Conservation (phyloP, 2,113 vertebrate genomes). For the Phoxinus phoxinus region DNA sequence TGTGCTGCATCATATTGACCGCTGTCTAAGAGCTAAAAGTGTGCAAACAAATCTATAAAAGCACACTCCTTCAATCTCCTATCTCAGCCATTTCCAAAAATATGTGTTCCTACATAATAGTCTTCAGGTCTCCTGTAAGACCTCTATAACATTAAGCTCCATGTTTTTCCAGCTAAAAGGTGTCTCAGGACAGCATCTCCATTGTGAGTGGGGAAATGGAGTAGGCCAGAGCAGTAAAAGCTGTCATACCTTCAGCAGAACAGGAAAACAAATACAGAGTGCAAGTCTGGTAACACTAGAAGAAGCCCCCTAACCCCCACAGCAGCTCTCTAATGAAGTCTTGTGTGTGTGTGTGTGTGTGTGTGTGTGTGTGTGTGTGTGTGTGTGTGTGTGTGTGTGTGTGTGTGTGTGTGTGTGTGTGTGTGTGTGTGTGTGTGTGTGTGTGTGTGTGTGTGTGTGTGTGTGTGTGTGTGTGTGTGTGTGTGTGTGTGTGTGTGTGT, state of each 20-base stretch:
- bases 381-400: constrained; percentile 31
- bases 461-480: constrained; percentile 17
- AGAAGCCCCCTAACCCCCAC: background rate
- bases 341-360: constrained; percentile 28
- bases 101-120: constrained; percentile 8
- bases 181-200: background rate
- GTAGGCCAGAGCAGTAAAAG: constrained; percentile 12
- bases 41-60: background rate
- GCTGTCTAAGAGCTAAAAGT: background rate
- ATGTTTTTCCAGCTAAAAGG: constrained; percentile 7
- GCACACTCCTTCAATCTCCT: background rate
- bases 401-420: constrained; percentile 12
- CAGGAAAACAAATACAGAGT: constrained; percentile 8
- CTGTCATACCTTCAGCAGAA: constrained; percentile 1
- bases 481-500: constrained; percentile 3
- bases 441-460: too few species aligned
- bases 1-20: too few species aligned
- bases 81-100: background rate
- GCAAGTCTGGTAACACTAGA: constrained; percentile 11
- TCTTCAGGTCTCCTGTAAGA: constrained; percentile 2
- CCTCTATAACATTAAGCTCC: constrained; percentile 13
- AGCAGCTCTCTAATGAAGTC: constrained; percentile 28
- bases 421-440: background rate
- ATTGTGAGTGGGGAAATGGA: background rate
- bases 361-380: constrained; percentile 13